phyloP scores from a whole-genome alignment of 2,113 vertebrate species.

The Xenotilapia leptura region DNA sequence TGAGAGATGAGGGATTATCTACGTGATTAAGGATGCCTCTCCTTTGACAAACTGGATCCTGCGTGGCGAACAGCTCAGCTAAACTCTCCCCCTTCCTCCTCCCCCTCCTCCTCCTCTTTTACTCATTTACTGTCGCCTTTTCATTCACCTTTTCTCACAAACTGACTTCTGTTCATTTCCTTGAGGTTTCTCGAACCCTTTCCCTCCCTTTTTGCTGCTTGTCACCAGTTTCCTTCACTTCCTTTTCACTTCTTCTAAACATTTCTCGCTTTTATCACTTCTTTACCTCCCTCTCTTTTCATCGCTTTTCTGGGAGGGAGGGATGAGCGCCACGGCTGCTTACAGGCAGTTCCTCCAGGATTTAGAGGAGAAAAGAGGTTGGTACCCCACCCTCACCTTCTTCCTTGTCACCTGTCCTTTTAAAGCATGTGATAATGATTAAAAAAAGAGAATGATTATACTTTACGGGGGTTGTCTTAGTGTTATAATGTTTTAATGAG shows the following conservation, averaged over 20 bases:
- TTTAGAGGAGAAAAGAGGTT: slow-evolving; percentile 74
- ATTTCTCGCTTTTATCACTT: neutral
- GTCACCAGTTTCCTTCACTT: neutral
- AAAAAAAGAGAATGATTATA: neutral
- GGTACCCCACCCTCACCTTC: slow-evolving; percentile 19
- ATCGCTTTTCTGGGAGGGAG: neutral
- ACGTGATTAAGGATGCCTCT: slow-evolving; percentile 32
- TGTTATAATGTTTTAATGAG: neutral
- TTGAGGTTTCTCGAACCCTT: neutral
- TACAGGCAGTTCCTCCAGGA: slow-evolving; percentile 74
- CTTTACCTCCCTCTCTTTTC: neutral
- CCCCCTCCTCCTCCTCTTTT: neutral
- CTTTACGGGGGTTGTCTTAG: neutral
- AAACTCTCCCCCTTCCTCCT: neutral
- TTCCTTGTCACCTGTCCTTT: neutral
- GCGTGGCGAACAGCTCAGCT: neutral
- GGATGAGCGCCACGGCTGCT: slow-evolving; percentile 65
- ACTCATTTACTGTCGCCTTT: neutral
- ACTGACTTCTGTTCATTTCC: neutral
- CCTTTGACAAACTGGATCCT: slow-evolving; percentile 28
- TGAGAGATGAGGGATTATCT: slow-evolving; percentile 47
- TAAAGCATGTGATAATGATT: neutral
- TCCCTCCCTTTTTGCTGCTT: neutral
- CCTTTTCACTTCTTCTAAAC: neutral
- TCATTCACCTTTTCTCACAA: neutral